A percentile compares a stretch with the other conserved stretches of the same genome.
Evolutionary conservation across 2,797 vertebrate genomes (phyloP).

Genomic region (Onychomys torridus): DNA sequence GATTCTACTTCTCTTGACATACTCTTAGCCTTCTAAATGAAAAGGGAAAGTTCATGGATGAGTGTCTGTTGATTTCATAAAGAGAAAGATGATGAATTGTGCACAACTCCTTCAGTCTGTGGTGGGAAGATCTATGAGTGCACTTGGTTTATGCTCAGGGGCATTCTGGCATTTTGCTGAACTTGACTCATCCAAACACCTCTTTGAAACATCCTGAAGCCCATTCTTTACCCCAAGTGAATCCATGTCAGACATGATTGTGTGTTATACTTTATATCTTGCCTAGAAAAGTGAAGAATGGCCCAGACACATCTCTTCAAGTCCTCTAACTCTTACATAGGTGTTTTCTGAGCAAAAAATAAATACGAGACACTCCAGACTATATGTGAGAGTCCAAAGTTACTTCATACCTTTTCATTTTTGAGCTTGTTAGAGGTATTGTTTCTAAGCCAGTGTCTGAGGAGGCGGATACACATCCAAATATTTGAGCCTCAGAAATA

Average conservation of each 20-base stretch:
- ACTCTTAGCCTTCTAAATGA: slow-evolving; percentile 58
- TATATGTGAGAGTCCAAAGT: slow-evolving; percentile 20
- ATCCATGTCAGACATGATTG: neutral
- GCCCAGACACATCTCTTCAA: neutral
- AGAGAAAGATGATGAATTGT: slow-evolving; percentile 43
- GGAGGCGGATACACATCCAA: slow-evolving; percentile 32
- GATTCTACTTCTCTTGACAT: slow-evolving; percentile 32
- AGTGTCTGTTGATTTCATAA: slow-evolving; percentile 45
- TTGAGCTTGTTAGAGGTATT: slow-evolving; percentile 48
- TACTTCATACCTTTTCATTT: slow-evolving; percentile 47
- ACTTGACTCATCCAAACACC: neutral
- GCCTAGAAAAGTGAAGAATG: neutral
- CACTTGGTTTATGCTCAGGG: neutral
- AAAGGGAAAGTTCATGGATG: slow-evolving; percentile 30
- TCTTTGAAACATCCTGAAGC: neutral
- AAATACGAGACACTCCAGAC: neutral
- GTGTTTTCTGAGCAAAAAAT: neutral
- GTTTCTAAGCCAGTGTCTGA: slow-evolving; percentile 10
- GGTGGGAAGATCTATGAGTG: neutral
- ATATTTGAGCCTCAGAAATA: slow-evolving; percentile 60
- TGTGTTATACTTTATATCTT: neutral
- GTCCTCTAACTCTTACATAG: neutral
- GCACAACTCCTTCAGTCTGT: neutral
- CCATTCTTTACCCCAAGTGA: neutral
- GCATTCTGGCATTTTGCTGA: slow-evolving; percentile 47